Percentiles rank a stretch among this genome's conserved stretches.
These are phyloP conservation scores for Koerneria pararmatus DNA, from an alignment of 2,888 invertebrate genomes.

Conservation along the genomic window DNA sequence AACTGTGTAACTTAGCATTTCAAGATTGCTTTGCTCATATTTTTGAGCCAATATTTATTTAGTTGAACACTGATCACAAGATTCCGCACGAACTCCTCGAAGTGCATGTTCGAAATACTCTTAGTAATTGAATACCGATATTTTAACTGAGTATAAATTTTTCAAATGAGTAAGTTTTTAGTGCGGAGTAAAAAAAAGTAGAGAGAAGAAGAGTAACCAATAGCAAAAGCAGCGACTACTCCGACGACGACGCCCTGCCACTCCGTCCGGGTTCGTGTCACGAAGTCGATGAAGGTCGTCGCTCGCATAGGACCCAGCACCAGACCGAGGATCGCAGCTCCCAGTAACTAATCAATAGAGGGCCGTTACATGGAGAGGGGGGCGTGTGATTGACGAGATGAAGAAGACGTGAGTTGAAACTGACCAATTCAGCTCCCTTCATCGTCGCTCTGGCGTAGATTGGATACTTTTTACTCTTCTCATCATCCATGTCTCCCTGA, in stretches of 20 bases:
- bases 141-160: too few species aligned
- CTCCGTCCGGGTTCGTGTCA: conserved; percentile 36
- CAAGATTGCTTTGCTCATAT: too few species aligned
- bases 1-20: too few species aligned
- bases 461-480: conserved; percentile 4
- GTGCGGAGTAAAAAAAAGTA: too few species aligned
- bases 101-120: too few species aligned
- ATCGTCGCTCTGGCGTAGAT: background rate
- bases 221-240: conserved; percentile 33
- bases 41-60: too few species aligned
- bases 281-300: conserved; percentile 46
- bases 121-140: too few species aligned
- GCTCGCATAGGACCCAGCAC: conserved; percentile 49
- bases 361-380: background rate
- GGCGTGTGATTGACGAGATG: background rate
- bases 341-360: conserved; percentile 38
- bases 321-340: conserved; percentile 47
- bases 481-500: conserved; percentile 1
- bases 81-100: too few species aligned
- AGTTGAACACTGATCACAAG: too few species aligned
- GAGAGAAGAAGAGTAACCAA: conserved; percentile 23
- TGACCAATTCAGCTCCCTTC: conserved; percentile 11
- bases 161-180: too few species aligned
- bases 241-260: conserved; percentile 42
- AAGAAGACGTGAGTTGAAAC: background rate